Evolutionary conservation across 2,888 invertebrate genomes (phyloP), one percentile per base, ranked within the genome.

Genomic region (Notodonta ziczac): DNA sequence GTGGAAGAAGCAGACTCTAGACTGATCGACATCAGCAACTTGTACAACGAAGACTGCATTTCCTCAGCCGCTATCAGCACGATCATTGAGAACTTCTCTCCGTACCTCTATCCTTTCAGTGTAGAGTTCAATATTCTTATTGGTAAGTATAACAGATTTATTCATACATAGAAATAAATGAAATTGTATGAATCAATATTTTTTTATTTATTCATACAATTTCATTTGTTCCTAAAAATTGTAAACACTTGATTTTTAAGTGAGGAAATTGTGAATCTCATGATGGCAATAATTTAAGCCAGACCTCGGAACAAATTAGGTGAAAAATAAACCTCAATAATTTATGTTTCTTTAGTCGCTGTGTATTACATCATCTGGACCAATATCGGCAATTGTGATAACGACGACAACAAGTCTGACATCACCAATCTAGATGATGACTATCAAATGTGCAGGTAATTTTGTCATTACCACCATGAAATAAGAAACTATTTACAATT

Each of bases 111-210:
- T 77, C 97, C 97, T 0, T 97, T 97, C 84, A 96, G 96, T 68
- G 96, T 97, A 40, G 96, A 97, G 85, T 97, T 96, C 87, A 97
- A 96, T 85, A 96, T 97, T 78, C 94, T 97, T 63, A 96, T 96
- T 60, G 96, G 96, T 96, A 88, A 68, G 80, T 73, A 35, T 35
- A 7, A 24, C 24, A 24, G n/a, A 24, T 2, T 2, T 24, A 24
- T 24, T 24, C 24, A n/a, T n/a, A n/a, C n/a, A n/a, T n/a, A n/a
- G n/a, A n/a, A n/a, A n/a, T n/a, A n/a, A n/a, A n/a, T n/a, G n/a
- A n/a, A n/a, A n/a, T n/a, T n/a, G n/a, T n/a, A n/a, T n/a, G n/a
- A n/a, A n/a, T n/a, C n/a, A n/a, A n/a, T n/a, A n/a, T n/a, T n/a
- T n/a, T n/a, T n/a, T n/a, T n/a, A n/a, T n/a, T n/a, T n/a, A n/a